A percentile compares a stretch with the other conserved stretches of the same genome.
phyloP scores from a whole-genome alignment of 2,888 invertebrate species.

The Chymomyza procnemis region DNA sequence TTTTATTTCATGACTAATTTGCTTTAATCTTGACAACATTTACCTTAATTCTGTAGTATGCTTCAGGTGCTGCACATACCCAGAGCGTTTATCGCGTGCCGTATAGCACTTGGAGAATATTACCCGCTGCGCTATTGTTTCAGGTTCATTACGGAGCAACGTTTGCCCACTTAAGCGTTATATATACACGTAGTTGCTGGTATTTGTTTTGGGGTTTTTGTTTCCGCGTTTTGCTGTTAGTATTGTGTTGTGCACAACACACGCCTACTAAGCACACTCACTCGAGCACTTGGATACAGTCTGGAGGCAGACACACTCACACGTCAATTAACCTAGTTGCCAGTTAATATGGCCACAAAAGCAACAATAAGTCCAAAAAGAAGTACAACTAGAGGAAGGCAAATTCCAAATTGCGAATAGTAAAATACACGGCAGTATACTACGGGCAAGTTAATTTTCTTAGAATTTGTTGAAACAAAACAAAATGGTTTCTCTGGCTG shows the following conservation, averaged over 20 bases:
- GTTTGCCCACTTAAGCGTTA: not conserved
- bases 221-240: not conserved
- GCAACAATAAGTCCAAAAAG: slow-evolving; percentile 29
- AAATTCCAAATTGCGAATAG: slow-evolving; percentile 18
- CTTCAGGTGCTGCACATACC: slow-evolving; percentile 20
- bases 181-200: not conserved
- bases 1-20: slow-evolving; percentile 4
- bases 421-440: not conserved
- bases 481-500: not conserved
- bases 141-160: slow-evolving; percentile 27
- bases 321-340: slow-evolving; percentile 63
- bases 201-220: not conserved
- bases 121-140: slow-evolving; percentile 29
- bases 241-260: slow-evolving; percentile 1
- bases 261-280: slow-evolving; percentile 4
- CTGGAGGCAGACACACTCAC: slow-evolving; percentile 29
- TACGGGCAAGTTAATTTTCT: slow-evolving; percentile 56
- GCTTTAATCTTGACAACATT: slow-evolving; percentile 11
- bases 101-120: not conserved
- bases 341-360: slow-evolving; percentile 28
- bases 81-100: slow-evolving; percentile 48
- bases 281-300: not conserved
- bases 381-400: not conserved
- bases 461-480: slow-evolving; percentile 30
- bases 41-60: slow-evolving; percentile 27